These are phyloP conservation scores for Pantherophis guttatus DNA, from an alignment of 2,113 vertebrate genomes.

Conservation along the genomic window DNA sequence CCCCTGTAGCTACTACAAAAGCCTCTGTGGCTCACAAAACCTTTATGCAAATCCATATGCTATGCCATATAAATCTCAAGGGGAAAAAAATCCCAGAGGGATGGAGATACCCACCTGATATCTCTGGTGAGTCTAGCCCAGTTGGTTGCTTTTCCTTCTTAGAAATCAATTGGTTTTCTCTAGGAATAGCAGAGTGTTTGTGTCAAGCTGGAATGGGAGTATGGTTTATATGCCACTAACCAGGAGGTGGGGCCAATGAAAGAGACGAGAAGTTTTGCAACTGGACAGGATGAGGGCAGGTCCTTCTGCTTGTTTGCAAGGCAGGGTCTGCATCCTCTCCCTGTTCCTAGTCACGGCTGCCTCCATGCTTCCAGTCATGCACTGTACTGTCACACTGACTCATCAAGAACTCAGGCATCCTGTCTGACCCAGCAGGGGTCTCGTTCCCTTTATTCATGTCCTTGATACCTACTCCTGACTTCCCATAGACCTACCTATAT, in stretches of 20 bases:
- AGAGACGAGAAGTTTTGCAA: background rate
- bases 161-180: background rate
- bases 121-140: background rate
- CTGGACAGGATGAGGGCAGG: constrained; percentile 4
- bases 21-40: background rate
- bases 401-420: constrained; percentile 8
- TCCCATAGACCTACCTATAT: background rate
- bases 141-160: background rate
- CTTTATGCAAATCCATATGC: background rate
- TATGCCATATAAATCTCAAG: background rate
- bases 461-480: background rate
- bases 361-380: constrained; percentile 3
- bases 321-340: background rate
- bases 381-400: background rate
- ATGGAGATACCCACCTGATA: background rate
- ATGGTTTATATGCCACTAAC: background rate
- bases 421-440: background rate
- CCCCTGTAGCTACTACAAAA: background rate
- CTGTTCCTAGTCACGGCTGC: background rate
- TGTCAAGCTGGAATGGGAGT: background rate
- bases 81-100: background rate
- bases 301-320: background rate
- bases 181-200: background rate
- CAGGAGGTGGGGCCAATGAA: background rate
- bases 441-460: background rate